Percentiles rank a stretch among this genome's conserved stretches.
Conservation (phyloP, 2,113 vertebrate genomes). For the Pimephales promelas region DNA sequence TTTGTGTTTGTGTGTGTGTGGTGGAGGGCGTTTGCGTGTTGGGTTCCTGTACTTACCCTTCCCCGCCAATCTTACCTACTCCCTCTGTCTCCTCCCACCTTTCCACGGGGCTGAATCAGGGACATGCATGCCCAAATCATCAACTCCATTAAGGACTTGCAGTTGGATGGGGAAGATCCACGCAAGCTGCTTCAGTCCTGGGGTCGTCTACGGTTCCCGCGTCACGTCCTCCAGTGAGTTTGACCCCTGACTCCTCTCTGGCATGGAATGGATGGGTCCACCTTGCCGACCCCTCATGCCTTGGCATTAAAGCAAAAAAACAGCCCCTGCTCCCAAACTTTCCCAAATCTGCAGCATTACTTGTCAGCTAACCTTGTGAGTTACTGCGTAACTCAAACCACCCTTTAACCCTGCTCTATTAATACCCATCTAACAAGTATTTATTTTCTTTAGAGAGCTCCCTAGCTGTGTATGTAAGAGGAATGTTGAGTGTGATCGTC, state of each 20-base stretch:
- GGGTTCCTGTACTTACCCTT: constrained; percentile 36
- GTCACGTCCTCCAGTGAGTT: constrained; percentile 92
- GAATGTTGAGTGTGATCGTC: constrained; percentile 31
- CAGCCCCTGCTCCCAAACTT: constrained; percentile 8
- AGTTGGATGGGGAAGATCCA: constrained; percentile 92
- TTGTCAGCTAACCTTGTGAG: background rate
- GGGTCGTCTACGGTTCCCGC: constrained; percentile 86
- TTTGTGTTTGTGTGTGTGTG: background rate
- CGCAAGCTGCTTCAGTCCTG: constrained; percentile 91
- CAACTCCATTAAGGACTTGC: constrained; percentile 94
- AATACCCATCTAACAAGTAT: constrained; percentile 40
- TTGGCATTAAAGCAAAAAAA: constrained; percentile 16
- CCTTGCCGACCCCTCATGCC: constrained; percentile 10
- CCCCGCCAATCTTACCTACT: constrained; percentile 39
- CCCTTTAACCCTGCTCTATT: constrained; percentile 34
- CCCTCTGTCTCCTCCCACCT: constrained; percentile 40
- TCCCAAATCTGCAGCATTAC: background rate
- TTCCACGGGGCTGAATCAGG: constrained; percentile 72
- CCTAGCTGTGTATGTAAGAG: constrained; percentile 11
- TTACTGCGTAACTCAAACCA: constrained; percentile 10
- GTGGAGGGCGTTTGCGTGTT: constrained; percentile 45
- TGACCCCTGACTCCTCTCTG: constrained; percentile 55
- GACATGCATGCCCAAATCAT: constrained; percentile 97
- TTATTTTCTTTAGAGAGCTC: constrained; percentile 26
- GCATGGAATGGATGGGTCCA: constrained; percentile 7